Percentiles rank a stretch among this genome's conserved stretches.
Conservation (phyloP, 2,888 invertebrate genomes). For the Drosophila hamatofila region DNA sequence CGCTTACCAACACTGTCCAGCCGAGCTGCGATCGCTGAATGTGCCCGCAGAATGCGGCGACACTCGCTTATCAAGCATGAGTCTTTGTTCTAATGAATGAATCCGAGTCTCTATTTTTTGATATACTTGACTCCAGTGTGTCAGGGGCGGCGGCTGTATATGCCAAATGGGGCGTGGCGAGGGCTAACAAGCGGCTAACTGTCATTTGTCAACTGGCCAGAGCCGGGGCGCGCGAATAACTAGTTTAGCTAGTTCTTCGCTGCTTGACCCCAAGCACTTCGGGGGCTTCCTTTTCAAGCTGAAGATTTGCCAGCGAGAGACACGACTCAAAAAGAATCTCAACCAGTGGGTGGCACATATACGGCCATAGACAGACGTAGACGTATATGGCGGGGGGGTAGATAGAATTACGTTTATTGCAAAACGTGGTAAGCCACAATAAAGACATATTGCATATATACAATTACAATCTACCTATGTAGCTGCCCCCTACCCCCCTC, state of each 20-base stretch:
- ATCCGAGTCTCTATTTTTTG: constrained; percentile 14
- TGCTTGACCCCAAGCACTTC: constrained; percentile 53
- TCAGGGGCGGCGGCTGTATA: constrained; percentile 21
- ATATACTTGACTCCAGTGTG: constrained; percentile 41
- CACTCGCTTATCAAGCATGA: constrained; percentile 67
- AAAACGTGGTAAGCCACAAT: constrained; percentile 78
- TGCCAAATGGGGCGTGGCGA: constrained; percentile 50
- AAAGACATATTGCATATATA: constrained; percentile 58
- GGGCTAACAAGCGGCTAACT: constrained; percentile 22
- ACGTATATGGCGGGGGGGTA: neutral
- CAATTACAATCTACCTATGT: constrained; percentile 22
- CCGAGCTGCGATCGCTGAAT: constrained; percentile 53
- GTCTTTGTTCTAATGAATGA: constrained; percentile 45
- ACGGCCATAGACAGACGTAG: too few relatives aligned
- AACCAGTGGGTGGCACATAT: constrained; percentile 8
- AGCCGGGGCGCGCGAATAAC: constrained; percentile 22
- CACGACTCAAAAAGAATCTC: constrained; percentile 31
- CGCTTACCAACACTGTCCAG: constrained; percentile 73
- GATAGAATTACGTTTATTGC: constrained; percentile 79
- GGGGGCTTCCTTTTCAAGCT: constrained; percentile 63
- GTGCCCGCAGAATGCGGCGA: constrained; percentile 27
- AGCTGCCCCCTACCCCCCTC: neutral
- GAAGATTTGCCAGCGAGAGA: constrained; percentile 67
- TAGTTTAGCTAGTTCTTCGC: neutral
- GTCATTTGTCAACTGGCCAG: constrained; percentile 5